Base-by-base conservation (phyloP, 2,113 vertebrate species). In the Rhagologus leucostigma region DNA sequence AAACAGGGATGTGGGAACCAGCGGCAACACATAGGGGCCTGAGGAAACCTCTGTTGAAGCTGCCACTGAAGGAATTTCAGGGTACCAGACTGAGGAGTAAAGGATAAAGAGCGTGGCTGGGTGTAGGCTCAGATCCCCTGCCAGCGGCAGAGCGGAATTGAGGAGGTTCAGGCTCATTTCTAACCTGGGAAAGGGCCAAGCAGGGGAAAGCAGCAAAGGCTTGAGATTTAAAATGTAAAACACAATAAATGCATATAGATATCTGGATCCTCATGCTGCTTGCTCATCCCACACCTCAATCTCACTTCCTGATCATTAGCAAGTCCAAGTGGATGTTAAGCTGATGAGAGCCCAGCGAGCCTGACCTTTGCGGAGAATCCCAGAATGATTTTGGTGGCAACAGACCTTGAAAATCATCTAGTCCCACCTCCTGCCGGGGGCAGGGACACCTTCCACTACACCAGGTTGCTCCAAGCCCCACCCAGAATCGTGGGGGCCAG, bases 141-240 rank as follows among this genome's bases (percentile, higher is more conserved):
- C 33, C 42, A 19, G 21, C 49, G 22, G 10, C 4, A 1, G 35
- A 49, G 26, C 0, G 0, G 62, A 50, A 24, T 0, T 29, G 49
- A 37, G 49, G 74, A 20, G 8, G 10, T 35, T 41, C 47, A 32
- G 53, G 47, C 47, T 77, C 20, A 3, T 78, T 59, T 74, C 60
- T 37, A 6, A 69, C 53, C 23, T 3, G 26, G 41, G 50, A 70
- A 84, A 35, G 22, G 29, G 35, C 46, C 41, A 21, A 42, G 35
- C 12, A 6, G 46, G 50, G 12, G 32, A 11, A 33, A 84, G 7
- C 7, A 21, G 78, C 13, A 9, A 55, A 87, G 35, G 14, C 37
- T 46, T 23, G 67, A 47, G 29, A 56, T 80, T 8, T 46, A 37
- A n/a, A 75, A 62, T 26, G 8, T 53, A 37, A 62, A 57, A 15